Evolutionary conservation across 1,140 invertebrate species (phyloP).

Genomic region (Lucilia sericata): DNA sequence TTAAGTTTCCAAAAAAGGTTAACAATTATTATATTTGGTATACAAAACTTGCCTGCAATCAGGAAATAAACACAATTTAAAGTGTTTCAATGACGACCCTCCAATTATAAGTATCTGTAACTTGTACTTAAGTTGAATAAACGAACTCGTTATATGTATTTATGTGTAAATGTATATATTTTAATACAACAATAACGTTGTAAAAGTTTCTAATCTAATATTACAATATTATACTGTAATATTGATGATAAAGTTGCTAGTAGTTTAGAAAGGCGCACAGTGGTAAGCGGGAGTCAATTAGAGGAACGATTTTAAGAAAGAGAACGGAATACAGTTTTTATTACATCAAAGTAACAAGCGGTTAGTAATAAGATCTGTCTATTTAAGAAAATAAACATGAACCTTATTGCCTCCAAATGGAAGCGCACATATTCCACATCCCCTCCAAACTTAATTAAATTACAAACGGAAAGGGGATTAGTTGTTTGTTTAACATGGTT

Average conservation of each 20-base stretch:
- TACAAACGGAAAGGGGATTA: no score
- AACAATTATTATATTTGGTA: neutral
- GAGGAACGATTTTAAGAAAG: no score
- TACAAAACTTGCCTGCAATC: conserved; percentile 3
- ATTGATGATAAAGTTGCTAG: neutral
- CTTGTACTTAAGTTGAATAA: neutral
- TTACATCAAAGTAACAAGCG: no score
- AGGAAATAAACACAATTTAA: neutral
- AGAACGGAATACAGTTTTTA: no score
- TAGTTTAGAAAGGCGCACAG: neutral
- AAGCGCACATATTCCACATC: no score
- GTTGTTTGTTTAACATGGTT: no score
- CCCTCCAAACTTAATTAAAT: no score
- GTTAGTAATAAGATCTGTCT: no score
- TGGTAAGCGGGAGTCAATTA: neutral
- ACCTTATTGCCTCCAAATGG: no score
- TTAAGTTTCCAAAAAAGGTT: neutral
- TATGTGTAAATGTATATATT: no score
- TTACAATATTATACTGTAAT: neutral
- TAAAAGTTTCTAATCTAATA: neutral
- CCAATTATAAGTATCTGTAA: neutral
- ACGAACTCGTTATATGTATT: neutral
- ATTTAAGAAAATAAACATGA: no score
- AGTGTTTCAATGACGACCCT: neutral
- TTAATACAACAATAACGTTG: neutral